Evolutionary conservation across 2,113 vertebrate species (phyloP), one percentile per base, ranked within the genome.

Genomic region (Lepisosteus osseus): DNA sequence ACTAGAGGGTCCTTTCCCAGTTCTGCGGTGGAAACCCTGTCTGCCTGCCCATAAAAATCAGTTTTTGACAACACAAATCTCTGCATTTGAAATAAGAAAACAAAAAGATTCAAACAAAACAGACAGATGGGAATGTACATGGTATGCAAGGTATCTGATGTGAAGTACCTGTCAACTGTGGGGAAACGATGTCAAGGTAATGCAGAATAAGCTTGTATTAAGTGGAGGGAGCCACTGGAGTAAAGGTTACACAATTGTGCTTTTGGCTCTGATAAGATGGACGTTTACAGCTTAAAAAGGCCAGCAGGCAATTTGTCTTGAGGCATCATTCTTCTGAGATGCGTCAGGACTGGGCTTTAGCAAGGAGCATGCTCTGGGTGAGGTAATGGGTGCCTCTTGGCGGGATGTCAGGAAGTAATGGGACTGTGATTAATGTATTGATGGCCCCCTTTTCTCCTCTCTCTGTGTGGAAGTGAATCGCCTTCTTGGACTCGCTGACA

Each of bases 371-470:
- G 87, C 90, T 90, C 62, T 92, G 84, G 86, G 79, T 91, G 91
- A 93, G 89, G 90, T 93, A 92, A 93, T 91, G 81, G 89, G 62
- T 11, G 85, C 89, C 78, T 91, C 86, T 88, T 92, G 90, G 90
- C 89, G 72, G 71, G 75, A 81, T 88, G 86, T 92, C 89, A 90
- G 84, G 86, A 78, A 87, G 88, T 92, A 93, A 92, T 91, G 86
- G 12, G 88, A 84, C 85, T 87, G 84, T 93, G 91, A 93, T 93
- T 90, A 90, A 93, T 92, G 90, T 88, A 29, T 29, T 29, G 92
- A 91, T 93, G 92, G 92, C 92, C 91, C 91, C 89, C 79, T 91
- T 90, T 90, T 87, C 85, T 91, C 70, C 86, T 88, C 77, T 88
- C 88, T 84, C 86, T 78, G 86, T 91, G 85, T 82, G 82, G 84